Evolutionary conservation across 2,888 invertebrate genomes (phyloP), one percentile per base, ranked within the genome.

Genomic region (Carcina quercana): DNA sequence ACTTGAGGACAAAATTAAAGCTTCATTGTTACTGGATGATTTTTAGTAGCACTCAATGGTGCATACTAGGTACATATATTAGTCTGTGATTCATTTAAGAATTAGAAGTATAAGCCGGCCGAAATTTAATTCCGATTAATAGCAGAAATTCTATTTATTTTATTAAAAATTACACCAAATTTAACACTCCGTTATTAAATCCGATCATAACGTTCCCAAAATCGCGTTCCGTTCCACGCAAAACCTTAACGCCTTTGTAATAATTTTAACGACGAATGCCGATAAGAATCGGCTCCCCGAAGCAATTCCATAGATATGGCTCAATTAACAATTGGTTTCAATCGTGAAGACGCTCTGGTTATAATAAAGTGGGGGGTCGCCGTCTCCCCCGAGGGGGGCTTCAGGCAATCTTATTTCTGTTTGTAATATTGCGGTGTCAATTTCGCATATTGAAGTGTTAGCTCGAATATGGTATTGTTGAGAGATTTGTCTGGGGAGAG

Each of bases 261-360:
- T 61, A 70, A 75, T 80, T 79, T 74, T 67, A 67, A 74, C 75
- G 75, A 68, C 72, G 65, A 72, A 74, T 72, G 63, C 70, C 76
- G 80, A 79, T 80, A 79, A 78, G 78, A 71, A 79, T 82, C 80
- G 73, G 59, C 58, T 57, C 62, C 64, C 64, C 69, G 73, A 73
- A 75, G 73, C 73, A 72, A 79, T 78, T 75, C 80, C 82, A 78
- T 76, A 82, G 83, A 83, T 82, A 83, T 75, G 71, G 76, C 83
- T 83, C 83, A 82, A 83, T 82, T 83, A 82, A 83, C 83, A 82
- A 80, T 79, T 71, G 83, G 78, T 79, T 80, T 80, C 80, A 80
- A 80, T 82, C 80, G 79, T 60, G 78, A 79, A 78, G 79, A 80
- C 80, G 75, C 76, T 73, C 71, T 58, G 72, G 67, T 66, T 59